phyloP scores from a whole-genome alignment of 2,888 invertebrate species.

The Scaptomyza polygonia region DNA sequence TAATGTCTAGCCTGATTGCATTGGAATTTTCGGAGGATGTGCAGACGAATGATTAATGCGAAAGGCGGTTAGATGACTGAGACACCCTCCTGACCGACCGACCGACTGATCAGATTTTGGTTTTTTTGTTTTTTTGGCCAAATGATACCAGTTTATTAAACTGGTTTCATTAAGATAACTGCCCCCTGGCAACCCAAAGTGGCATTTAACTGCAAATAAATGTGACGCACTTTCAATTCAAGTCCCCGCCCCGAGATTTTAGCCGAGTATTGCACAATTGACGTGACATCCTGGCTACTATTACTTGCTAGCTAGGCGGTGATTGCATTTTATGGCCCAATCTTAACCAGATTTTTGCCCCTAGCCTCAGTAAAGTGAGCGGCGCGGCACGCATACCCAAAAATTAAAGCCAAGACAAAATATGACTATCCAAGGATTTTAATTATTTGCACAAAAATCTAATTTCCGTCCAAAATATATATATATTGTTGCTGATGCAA shows the following conservation, averaged over 20 bases:
- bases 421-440: slow-evolving; percentile 63
- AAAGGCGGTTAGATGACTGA: slow-evolving; percentile 6
- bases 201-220: slow-evolving; percentile 17
- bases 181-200: slow-evolving; percentile 36
- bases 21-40: slow-evolving; percentile 52
- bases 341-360: slow-evolving; percentile 34
- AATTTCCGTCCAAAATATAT: slow-evolving; percentile 63
- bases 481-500: slow-evolving; percentile 32
- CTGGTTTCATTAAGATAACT: slow-evolving; percentile 46
- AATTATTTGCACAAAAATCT: slow-evolving; percentile 71
- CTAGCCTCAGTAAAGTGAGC: slow-evolving; percentile 55
- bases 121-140: slow-evolving; percentile 2
- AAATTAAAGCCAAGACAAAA: background rate
- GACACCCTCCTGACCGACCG: slow-evolving; percentile 18
- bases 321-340: slow-evolving; percentile 66
- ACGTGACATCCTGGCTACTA: slow-evolving; percentile 69
- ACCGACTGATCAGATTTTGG: background rate
- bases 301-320: slow-evolving; percentile 42
- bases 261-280: slow-evolving; percentile 59
- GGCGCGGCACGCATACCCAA: slow-evolving; percentile 48
- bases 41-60: slow-evolving; percentile 51
- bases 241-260: slow-evolving; percentile 16
- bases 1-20: slow-evolving; percentile 14
- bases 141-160: slow-evolving; percentile 64
- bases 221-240: slow-evolving; percentile 58